Evolutionary conservation across 2,797 vertebrate genomes (phyloP).

Genomic region (Brotula barbata): DNA sequence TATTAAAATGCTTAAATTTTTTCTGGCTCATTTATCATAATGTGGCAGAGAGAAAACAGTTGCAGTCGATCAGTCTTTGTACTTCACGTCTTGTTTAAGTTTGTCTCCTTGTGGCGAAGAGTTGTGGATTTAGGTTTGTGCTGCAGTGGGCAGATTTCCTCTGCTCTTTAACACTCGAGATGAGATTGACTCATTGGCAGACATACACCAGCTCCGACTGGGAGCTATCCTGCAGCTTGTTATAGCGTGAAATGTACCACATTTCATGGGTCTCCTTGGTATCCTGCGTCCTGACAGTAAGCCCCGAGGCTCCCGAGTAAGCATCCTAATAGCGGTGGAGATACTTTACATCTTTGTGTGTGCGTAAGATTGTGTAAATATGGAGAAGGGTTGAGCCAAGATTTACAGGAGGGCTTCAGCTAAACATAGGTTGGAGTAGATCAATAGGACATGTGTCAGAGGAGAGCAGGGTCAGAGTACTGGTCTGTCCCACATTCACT

Average conservation of each 20-base stretch:
- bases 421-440: constrained; percentile 46
- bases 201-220: constrained; percentile 32
- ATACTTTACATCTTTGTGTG: constrained; percentile 21
- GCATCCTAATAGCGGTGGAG: constrained; percentile 22
- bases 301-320: constrained; percentile 31
- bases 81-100: constrained; percentile 14
- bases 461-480: constrained; percentile 43
- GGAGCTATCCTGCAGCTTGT: constrained; percentile 53
- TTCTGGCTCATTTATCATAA: constrained; percentile 59
- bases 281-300: constrained; percentile 54
- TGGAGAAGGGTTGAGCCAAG: constrained; percentile 2
- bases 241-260: constrained; percentile 63
- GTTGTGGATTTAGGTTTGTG: no score
- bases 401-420: neutral
- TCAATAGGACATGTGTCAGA: constrained; percentile 27
- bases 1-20: constrained; percentile 50
- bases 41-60: constrained; percentile 23
- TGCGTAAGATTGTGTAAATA: constrained; percentile 24
- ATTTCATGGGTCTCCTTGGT: constrained; percentile 68
- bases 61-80: constrained; percentile 8
- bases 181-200: constrained; percentile 64
- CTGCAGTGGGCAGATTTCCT: constrained; percentile 42
- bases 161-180: constrained; percentile 52
- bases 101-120: constrained; percentile 19
- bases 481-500: constrained; percentile 51